Base-by-base conservation (phyloP, 2,113 vertebrate genomes). In the Corydoras maculifer region DNA sequence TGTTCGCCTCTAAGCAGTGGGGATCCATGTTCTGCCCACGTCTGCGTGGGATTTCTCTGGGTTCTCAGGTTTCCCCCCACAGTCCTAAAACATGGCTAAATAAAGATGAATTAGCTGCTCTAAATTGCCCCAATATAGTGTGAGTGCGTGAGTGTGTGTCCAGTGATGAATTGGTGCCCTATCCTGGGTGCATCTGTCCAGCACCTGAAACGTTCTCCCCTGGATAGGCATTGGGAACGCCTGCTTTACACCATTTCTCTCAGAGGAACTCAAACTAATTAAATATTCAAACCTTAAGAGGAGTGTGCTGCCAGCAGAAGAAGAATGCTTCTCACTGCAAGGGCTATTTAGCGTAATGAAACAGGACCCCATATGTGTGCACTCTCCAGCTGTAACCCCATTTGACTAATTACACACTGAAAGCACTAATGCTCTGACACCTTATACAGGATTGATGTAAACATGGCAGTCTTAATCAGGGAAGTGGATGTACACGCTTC, bases 271-370 rank as follows among this genome's bases (percentile, higher is more conserved):
- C 59, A 30, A 72, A 60, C 62, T 72, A 68, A 80, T 80, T 80
- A 77, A 77, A 66, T 63, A 77, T 77, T 71, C 31, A 72, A 66
- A 79, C 73, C 35, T 48, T 25, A 49, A 53, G 30, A 75, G 61
- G 48, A 67, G 9, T 8, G n/a, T 15, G 6, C 58, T 60, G 51
- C 68, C 72, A 72, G 59, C n/a, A 31, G 65, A 0, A 25, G 18
- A 55, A 15, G 32, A 65, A 53, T 49, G 54, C 31, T n/a, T 25
- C 67, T 78, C 63, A 54, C 11, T 15, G 62, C 7, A 10, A 18
- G 13, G 65, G 61, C 51, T 51, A 68, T 75, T 75, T 65, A 69
- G 14, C 11, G 62, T 97, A 97, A 93, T 94, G 79, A 85, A 86
- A 15, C 43, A 60, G 50, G 77, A 72, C 59, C 60, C 61, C 18